Evolutionary conservation across 2,797 vertebrate species (phyloP).

Genomic region (Pyrocephalus nanus): DNA sequence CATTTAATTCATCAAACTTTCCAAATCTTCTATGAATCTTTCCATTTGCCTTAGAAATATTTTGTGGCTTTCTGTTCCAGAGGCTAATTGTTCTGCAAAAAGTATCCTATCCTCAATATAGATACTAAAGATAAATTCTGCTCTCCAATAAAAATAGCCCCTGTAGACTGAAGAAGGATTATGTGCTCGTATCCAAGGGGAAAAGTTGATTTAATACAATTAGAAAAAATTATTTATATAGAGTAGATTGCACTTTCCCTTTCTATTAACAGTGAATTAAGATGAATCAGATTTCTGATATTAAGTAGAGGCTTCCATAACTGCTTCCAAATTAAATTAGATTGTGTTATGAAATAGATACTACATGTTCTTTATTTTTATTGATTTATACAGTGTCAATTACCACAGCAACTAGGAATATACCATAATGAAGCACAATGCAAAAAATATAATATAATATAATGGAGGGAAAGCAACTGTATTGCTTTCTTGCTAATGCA

Average conservation of each 20-base stretch:
- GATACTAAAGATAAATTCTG: not conserved
- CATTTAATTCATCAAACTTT: conserved; percentile 3
- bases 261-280: conserved; percentile 54
- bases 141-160: conserved; percentile 10
- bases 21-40: not conserved
- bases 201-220: conserved; percentile 33
- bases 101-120: not conserved
- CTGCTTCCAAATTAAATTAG: conserved; percentile 63
- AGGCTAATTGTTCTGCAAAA: conserved; percentile 20
- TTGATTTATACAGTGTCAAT: conserved; percentile 37
- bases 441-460: not conserved
- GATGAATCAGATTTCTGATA: conserved; percentile 49
- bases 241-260: conserved; percentile 34
- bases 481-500: not conserved
- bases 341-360: conserved; percentile 39
- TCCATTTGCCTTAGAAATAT: not conserved
- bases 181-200: not conserved
- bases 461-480: not conserved
- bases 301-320: conserved; percentile 45
- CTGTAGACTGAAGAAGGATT: not conserved
- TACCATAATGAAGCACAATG: not conserved
- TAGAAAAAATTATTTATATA: conserved; percentile 20
- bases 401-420: conserved; percentile 15
- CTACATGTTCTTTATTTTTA: conserved; percentile 52
- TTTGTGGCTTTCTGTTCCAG: not conserved